Base-by-base conservation (phyloP, 2,797 vertebrate species). In the Gobionotothen gibberifrons region DNA sequence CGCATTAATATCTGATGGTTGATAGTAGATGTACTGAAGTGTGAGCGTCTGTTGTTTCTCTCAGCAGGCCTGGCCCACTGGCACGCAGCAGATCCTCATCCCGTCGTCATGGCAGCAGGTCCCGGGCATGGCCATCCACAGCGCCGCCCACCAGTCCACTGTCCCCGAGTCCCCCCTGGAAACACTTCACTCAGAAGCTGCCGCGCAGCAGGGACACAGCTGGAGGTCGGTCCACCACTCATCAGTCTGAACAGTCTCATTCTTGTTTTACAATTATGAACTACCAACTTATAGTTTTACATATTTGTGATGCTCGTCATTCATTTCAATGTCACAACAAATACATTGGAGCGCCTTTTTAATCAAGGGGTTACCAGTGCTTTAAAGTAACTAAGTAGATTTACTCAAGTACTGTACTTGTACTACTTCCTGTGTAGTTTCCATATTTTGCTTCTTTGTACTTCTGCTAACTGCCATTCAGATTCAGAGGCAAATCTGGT, bases 61-160 rank as follows among this genome's bases (percentile, higher is more conserved):
- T 91, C 92, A 99, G 98, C 98, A 99, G 96, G 96, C 98, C 69
- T 99, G 98, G 98, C 98, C 97, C 40, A 95, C 96, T 74, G 97
- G 97, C 65, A 96, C 98, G 47, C 98, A 99, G 72, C 98, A 99
- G 93, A 99, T 99, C 82, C 95, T 99, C 85, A 96, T 99, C 56
- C 98, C 98, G 52, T 99, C 98, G 3, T 95, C 98, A 21, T 99
- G 98, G 98, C 98, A 99, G 92, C 98, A 99, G 92, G 95, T 99
- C 81, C 96, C 97, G 1, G 97, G 98, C 19, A 95, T 99, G 89
- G 95, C 97, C 74, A 92, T 99, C 69, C 98, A 99, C 87, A 96
- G 96, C 85, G 94, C 97, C 2, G 94, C 96, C 42, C 95, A 92
- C 56, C 92, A 97, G 89, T 92, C 96, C 0, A 94, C 94, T 71